Conservation (phyloP, 1,140 invertebrate genomes). For the Macrobrachium rosenbergii region DNA sequence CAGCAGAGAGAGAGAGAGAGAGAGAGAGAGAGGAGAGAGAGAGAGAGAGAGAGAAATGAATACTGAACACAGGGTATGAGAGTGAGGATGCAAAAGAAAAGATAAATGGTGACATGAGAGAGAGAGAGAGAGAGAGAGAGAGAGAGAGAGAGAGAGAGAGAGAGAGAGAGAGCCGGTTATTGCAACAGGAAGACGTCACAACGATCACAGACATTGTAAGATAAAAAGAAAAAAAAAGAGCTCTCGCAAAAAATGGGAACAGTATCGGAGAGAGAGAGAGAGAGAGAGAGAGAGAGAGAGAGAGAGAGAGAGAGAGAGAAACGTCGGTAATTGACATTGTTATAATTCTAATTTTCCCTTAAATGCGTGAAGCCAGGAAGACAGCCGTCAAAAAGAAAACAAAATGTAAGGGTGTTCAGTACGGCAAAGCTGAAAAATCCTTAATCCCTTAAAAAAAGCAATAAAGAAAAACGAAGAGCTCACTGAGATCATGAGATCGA, state of each 20-base stretch:
- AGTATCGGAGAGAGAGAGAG: not conserved
- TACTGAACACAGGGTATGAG: too few relatives aligned
- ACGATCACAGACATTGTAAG: not conserved
- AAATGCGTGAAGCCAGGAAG: not conserved
- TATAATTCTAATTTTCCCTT: not conserved
- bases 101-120: not conserved
- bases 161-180: not conserved
- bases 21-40: too few relatives aligned
- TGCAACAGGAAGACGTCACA: not conserved
- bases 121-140: too few relatives aligned
- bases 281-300: constrained; percentile 27
- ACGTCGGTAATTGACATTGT: too few relatives aligned
- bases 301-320: constrained; percentile 14
- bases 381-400: not conserved
- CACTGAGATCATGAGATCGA: not conserved
- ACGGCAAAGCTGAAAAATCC: too few relatives aligned
- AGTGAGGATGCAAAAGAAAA: not conserved
- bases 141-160: too few relatives aligned
- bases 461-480: not conserved
- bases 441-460: too few relatives aligned
- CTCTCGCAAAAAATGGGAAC: not conserved
- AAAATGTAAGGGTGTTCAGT: not conserved
- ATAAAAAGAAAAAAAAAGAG: constrained; percentile 11
- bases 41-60: too few relatives aligned
- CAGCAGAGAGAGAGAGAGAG: too few relatives aligned